Evolutionary conservation across 1,140 invertebrate genomes (phyloP).

Genomic region (Drosophila triauraria): DNA sequence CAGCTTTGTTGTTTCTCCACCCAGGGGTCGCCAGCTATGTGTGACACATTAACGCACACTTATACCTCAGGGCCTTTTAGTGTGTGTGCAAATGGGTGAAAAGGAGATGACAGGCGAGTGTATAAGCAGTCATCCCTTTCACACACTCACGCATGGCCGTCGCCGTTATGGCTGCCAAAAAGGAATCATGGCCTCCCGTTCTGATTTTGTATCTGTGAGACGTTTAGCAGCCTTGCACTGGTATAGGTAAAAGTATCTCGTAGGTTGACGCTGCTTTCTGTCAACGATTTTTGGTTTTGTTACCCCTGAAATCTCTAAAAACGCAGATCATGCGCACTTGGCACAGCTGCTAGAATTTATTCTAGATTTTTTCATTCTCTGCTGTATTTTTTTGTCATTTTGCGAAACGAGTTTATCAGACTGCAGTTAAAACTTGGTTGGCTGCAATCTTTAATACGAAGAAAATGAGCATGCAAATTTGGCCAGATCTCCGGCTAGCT

Average conservation of each 20-base stretch:
- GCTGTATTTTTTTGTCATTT: neutral
- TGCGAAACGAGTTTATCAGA: conserved; percentile 48
- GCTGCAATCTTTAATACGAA: conserved; percentile 45
- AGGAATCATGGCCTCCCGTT: conserved; percentile 34
- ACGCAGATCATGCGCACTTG: conserved; percentile 41
- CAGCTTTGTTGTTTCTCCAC: neutral
- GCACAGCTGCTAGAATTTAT: conserved; percentile 41
- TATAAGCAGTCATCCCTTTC: conserved; percentile 5
- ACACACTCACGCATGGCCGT: conserved; percentile 17
- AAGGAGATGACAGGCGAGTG: neutral
- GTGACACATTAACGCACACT: conserved; percentile 48
- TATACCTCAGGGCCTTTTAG: neutral
- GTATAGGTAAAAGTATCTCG: conserved; percentile 40
- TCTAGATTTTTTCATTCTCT: conserved; percentile 8
- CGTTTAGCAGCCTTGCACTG: neutral
- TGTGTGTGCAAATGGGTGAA: conserved; percentile 17
- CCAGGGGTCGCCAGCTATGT: conserved; percentile 41
- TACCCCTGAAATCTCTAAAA: conserved; percentile 30
- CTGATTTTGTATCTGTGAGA: conserved; percentile 31
- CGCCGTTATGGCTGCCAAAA: conserved; percentile 38
- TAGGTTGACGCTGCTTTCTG: conserved; percentile 20
- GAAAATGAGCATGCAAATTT: conserved; percentile 66
- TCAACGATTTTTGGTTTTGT: conserved; percentile 20
- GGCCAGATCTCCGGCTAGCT: neutral
- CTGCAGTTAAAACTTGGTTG: conserved; percentile 72